phyloP scores from a whole-genome alignment of 2,888 invertebrate species.

The Agriopis leucophaearia region DNA sequence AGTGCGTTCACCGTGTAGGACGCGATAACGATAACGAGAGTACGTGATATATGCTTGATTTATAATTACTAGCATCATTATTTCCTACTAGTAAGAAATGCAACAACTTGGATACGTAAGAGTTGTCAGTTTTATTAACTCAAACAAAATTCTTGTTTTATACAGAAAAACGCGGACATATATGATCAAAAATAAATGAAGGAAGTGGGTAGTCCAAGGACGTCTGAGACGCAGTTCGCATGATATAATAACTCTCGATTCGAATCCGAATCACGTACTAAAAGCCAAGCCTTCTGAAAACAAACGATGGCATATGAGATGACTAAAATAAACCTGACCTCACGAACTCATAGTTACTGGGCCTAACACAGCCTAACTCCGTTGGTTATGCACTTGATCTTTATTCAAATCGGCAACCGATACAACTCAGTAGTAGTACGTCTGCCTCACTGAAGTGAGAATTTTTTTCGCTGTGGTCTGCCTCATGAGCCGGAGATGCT shows the following conservation, averaged over 20 bases:
- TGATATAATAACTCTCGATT: slow-evolving; percentile 55
- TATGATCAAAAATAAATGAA: slow-evolving; percentile 52
- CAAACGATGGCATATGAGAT: slow-evolving; percentile 42
- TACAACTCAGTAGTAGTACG: no score
- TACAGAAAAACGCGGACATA: slow-evolving; percentile 30
- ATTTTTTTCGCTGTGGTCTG: no score
- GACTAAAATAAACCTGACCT: slow-evolving; percentile 54
- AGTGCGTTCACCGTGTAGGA: no score
- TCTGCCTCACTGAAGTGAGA: no score
- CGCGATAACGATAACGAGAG: no score
- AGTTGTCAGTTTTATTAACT: neutral
- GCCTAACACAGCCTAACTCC: neutral
- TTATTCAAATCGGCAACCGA: no score
- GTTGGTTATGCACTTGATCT: neutral
- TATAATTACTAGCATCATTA: no score
- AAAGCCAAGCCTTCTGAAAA: slow-evolving; percentile 49
- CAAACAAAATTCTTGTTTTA: slow-evolving; percentile 1
- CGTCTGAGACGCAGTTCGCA: slow-evolving; percentile 59
- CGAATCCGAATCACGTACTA: slow-evolving; percentile 56
- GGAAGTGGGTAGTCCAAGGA: slow-evolving; percentile 58
- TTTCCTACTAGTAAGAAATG: neutral
- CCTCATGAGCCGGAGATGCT: no score
- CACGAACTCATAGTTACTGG: slow-evolving; percentile 30
- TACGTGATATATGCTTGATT: no score
- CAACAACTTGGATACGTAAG: neutral